Base-by-base conservation (phyloP, 1,140 invertebrate genomes). In the Aphelinus atriplicis region DNA sequence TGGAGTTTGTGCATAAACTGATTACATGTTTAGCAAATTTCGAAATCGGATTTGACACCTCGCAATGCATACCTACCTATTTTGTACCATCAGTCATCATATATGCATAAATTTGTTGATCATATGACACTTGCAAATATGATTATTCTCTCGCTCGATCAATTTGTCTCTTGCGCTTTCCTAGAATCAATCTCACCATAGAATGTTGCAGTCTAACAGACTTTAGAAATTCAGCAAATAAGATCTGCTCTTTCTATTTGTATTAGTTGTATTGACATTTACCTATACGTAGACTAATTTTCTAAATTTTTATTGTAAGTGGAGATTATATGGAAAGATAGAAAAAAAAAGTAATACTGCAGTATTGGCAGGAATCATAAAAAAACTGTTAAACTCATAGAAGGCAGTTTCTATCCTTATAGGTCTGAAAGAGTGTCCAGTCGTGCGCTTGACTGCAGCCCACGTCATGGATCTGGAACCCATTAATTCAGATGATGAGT, bases 351-450 rank as follows among this genome's bases (percentile, higher is more conserved):
- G 76, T 58, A 74, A 48, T 63, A 74, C 43, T 60, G 83, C 79
- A 84, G 78, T 83, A 81, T 80, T 80, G 84, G 85, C 80, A 79
- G 73, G 75, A 80, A 26, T 26, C 26, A 26, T 26, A 26, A 26
- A 26, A 26, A 26, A 73, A 79, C 81, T 68, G 74, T 82, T 71
- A 77, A 87, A 87, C 85, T 88, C 74, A 88, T 88, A 86, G 87
- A 87, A 87, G 86, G 85, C 68, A 88, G 87, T 88, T 88, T 88
- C 87, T 87, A 88, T 88, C 86, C 87, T 88, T 88, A 81, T 87
- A 88, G 87, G 86, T 88, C 56, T 57, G 77, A 79, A 78, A 78
- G 62, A 80, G 76, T 75, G 69, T 76, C 79, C 76, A 76, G 65
- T 63, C 66, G 66, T 77, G 58, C 62, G 66, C 65, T 66, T 56